A percentile compares a stretch with the other conserved stretches of the same genome.
Evolutionary conservation across 2,888 invertebrate species (phyloP).

Genomic region (Oscheius onirici): DNA sequence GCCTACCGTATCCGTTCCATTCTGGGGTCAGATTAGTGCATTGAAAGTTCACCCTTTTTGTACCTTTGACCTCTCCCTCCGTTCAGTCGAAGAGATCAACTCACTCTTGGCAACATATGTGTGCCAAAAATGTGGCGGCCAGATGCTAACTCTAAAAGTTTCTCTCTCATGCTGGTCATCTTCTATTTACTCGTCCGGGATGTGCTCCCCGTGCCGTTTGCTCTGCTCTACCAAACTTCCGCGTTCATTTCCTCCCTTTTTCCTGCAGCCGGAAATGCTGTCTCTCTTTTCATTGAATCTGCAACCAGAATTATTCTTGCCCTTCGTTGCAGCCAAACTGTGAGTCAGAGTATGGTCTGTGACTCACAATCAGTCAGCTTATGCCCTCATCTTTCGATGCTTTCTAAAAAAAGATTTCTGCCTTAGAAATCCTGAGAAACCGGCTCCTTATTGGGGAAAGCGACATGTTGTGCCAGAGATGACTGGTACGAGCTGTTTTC

Average conservation of each 20-base stretch:
- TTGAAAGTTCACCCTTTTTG: no score
- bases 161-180: no score
- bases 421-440: background rate
- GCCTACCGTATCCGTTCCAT: no score
- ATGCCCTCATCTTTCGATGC: no score
- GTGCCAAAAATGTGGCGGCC: no score
- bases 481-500: constrained; percentile 3
- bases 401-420: no score
- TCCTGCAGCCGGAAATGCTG: background rate
- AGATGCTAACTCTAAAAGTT: no score
- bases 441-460: background rate
- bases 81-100: background rate
- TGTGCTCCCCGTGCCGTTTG: constrained; percentile 11
- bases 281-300: background rate
- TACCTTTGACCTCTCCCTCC: background rate
- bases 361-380: no score
- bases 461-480: background rate
- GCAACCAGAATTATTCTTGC: no score
- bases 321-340: no score
- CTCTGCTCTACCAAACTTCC: constrained; percentile 13
- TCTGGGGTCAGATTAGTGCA: no score
- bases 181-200: constrained; percentile 6
- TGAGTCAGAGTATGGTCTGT: no score
- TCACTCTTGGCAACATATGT: background rate
- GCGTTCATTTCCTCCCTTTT: constrained; percentile 20